These are phyloP conservation scores for Neopelma chrysocephalum DNA, from an alignment of 2,797 vertebrate species.

Conservation along the genomic window DNA sequence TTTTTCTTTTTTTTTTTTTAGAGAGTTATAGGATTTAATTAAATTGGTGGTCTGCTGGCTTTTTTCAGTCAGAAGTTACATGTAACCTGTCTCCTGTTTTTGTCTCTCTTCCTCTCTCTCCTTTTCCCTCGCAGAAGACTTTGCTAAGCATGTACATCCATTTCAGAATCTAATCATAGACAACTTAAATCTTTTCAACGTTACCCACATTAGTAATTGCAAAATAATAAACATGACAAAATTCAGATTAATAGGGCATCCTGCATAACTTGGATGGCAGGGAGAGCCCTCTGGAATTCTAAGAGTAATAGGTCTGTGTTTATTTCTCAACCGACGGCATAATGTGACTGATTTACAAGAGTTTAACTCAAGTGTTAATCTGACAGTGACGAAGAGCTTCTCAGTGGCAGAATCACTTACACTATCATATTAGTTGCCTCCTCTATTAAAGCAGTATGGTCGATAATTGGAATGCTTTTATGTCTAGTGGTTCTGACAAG, in stretches of 20 bases:
- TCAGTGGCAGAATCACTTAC: slow-evolving; percentile 80
- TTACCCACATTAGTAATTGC: slow-evolving; percentile 57
- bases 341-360: slow-evolving; percentile 85
- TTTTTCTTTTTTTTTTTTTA: neutral
- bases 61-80: slow-evolving; percentile 33
- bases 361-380: slow-evolving; percentile 86
- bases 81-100: neutral
- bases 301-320: slow-evolving; percentile 78
- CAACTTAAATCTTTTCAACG: slow-evolving; percentile 58
- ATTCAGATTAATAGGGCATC: slow-evolving; percentile 70
- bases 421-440: slow-evolving; percentile 82
- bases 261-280: slow-evolving; percentile 1
- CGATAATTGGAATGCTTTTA: slow-evolving; percentile 93
- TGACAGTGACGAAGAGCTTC: slow-evolving; percentile 84
- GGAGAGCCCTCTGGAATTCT: slow-evolving; percentile 73
- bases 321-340: slow-evolving; percentile 76
- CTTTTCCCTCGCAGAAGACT: neutral
- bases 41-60: neutral
- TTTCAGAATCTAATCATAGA: slow-evolving; percentile 49
- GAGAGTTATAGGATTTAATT: slow-evolving; percentile 17
- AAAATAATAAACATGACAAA: slow-evolving; percentile 75
- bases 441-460: slow-evolving; percentile 82
- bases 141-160: neutral
- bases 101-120: neutral
- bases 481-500: slow-evolving; percentile 91